phyloP scores from a whole-genome alignment of 2,797 vertebrate genomes.

The Sciaenops ocellatus region DNA sequence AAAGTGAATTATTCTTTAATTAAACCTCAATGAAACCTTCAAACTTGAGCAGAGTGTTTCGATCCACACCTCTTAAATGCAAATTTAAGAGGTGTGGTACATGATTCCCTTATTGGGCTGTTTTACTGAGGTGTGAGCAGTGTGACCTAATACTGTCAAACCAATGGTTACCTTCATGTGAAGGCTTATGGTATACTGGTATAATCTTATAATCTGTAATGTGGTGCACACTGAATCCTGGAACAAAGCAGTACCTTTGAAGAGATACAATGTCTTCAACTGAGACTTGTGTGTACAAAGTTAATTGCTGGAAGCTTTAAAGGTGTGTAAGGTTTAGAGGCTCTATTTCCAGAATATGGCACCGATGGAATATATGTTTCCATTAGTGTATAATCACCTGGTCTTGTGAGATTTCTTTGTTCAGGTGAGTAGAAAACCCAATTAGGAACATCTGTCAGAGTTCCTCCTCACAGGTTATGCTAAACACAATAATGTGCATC shows the following conservation, averaged over 20 bases:
- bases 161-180: conserved; percentile 13
- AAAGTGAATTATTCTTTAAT: conserved; percentile 4
- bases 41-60: background rate
- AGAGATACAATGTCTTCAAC: conserved; percentile 47
- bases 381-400: background rate
- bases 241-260: conserved; percentile 9
- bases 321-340: background rate
- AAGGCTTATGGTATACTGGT: conserved; percentile 4
- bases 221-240: conserved; percentile 20
- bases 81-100: too few species aligned
- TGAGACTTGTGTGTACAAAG: conserved; percentile 38
- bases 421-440: conserved; percentile 40
- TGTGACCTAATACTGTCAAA: conserved; percentile 43
- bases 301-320: conserved; percentile 42
- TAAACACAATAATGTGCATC: conserved; percentile 27
- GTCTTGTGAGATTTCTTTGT: conserved; percentile 41
- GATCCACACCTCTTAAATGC: background rate
- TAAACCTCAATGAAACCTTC: background rate
- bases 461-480: conserved; percentile 16
- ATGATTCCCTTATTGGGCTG: conserved; percentile 9
- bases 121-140: conserved; percentile 25
- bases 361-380: too few species aligned
- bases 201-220: conserved; percentile 48
- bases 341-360: conserved; percentile 17
- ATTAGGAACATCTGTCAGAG: conserved; percentile 50